A percentile compares a stretch with the other conserved stretches of the same genome.
phyloP scores from a whole-genome alignment of 2,888 invertebrate species.

The Myopa testacea region DNA sequence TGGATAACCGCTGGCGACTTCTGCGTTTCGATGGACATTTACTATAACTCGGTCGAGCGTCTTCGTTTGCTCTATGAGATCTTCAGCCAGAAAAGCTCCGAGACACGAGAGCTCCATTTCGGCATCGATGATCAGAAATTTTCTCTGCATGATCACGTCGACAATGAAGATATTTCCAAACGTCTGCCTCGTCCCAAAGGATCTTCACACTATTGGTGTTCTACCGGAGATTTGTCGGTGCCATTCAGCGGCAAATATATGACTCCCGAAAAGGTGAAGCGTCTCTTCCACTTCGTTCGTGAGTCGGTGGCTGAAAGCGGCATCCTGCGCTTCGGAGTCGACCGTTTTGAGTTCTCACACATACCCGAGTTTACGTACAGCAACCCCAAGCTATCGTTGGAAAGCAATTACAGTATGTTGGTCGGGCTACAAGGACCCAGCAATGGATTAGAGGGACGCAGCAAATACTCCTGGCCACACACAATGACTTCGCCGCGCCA shows the following conservation, averaged over 20 bases:
- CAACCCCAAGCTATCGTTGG: conserved; percentile 57
- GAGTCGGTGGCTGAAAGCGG: conserved; percentile 44
- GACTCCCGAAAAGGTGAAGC: conserved; percentile 54
- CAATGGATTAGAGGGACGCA: conserved; percentile 58
- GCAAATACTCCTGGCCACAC: conserved; percentile 60
- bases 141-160: conserved; percentile 34
- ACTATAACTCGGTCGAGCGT: conserved; percentile 51
- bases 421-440: conserved; percentile 61
- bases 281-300: conserved; percentile 57
- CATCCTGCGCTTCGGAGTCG: conserved; percentile 60
- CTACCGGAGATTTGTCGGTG: conserved; percentile 59
- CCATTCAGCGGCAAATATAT: conserved; percentile 61
- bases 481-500: conserved; percentile 41
- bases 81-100: conserved; percentile 59
- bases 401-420: conserved; percentile 62
- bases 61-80: conserved; percentile 59
- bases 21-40: conserved; percentile 56
- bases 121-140: conserved; percentile 63
- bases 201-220: conserved; percentile 65
- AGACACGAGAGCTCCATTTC: conserved; percentile 57
- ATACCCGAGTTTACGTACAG: conserved; percentile 55
- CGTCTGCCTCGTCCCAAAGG: conserved; percentile 50
- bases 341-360: conserved; percentile 61
- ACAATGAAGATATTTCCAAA: conserved; percentile 46
- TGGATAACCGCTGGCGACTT: conserved; percentile 61